Evolutionary conservation across 2,888 invertebrate species (phyloP), one percentile per base, ranked within the genome.

Genomic region (Apodemia zela): DNA sequence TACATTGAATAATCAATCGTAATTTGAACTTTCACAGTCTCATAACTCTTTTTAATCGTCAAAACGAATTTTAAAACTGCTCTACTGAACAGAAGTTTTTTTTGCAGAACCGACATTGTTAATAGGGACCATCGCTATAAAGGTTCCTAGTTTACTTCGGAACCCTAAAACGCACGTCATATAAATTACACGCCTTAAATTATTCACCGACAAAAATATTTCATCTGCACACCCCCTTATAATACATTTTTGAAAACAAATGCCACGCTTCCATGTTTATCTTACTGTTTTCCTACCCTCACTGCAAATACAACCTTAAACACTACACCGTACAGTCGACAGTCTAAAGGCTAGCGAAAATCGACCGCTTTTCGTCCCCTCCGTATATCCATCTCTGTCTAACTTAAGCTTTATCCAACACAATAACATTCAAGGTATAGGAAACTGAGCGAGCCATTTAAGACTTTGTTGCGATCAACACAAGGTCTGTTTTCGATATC

Each of bases 281-380:
- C 21, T 51, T 51, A 21, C 21, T 11, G 11, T 51, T 33, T 33
- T 33, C 33, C 33, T 11, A 38, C 2, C 1, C 13, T 38, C 13
- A 51, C 21, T 13, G 11, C 21, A 51, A 18, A 38, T 18, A 51
- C 51, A 51, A 51, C 18, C 51, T 17, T 21, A 51, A 8, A 2
- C 3, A 5, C 17, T 49, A 0, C 21, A 7, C 7, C 7, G 33
- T 51, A 51, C 11, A 51, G 51, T 51, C 21, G 51, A 11, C 3
- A 51, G 11, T 51, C 2, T 6, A 18, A 10, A 11, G 21, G 17
- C 11, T 2, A 7, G 6, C 6, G 51, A 21, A 11, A 17, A 51
- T 51, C 51, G 51, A 51, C 51, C 51, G 51, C 51, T 18, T 51
- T 51, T 51, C 21, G 51, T 18, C 51, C 51, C 51, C 51, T 10